These are phyloP conservation scores for Silurus aristotelis DNA, from an alignment of 2,797 vertebrate species.

Conservation along the genomic window DNA sequence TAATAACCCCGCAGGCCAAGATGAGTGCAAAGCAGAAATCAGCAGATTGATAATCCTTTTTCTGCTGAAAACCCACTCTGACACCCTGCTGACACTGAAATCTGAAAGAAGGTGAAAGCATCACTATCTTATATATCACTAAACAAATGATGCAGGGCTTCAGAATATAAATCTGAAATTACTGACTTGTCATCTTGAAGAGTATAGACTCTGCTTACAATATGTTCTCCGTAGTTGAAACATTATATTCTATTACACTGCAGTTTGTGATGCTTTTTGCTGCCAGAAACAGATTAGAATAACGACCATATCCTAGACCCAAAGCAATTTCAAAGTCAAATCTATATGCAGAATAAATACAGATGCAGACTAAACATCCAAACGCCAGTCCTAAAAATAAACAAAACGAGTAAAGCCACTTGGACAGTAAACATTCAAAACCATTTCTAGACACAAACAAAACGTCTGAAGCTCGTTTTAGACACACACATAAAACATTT, in stretches of 20 bases:
- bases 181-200: neutral
- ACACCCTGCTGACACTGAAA: slow-evolving; percentile 45
- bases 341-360: neutral
- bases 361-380: neutral
- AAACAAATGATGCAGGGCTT: slow-evolving; percentile 32
- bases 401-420: neutral
- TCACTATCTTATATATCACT: slow-evolving; percentile 29
- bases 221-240: neutral
- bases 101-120: slow-evolving; percentile 34
- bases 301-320: neutral
- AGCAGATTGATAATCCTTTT: slow-evolving; percentile 41
- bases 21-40: slow-evolving; percentile 36
- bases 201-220: neutral
- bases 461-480: no score
- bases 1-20: slow-evolving; percentile 35
- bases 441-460: no score
- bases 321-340: neutral
- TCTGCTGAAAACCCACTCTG: slow-evolving; percentile 34
- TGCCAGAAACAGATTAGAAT: neutral
- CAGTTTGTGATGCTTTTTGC: neutral
- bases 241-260: neutral
- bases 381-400: neutral
- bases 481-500: neutral
- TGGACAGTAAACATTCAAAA: neutral
- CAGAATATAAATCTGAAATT: slow-evolving; percentile 23